Conservation (phyloP, 2,113 vertebrate genomes). For the Irena cyanogastra region DNA sequence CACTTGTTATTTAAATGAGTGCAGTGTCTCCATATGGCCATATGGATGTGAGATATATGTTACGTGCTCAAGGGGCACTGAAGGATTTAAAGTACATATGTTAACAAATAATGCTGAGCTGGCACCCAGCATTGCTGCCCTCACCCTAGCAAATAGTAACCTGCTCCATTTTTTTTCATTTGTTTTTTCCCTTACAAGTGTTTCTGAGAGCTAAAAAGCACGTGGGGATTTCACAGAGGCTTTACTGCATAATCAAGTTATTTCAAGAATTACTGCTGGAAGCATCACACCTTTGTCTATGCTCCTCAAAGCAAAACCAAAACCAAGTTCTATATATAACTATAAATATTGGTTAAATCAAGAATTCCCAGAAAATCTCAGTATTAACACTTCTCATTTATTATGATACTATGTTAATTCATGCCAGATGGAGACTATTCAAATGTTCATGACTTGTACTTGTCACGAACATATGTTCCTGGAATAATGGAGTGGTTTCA, state of each 20-base stretch:
- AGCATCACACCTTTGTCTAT: neutral
- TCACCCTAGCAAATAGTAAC: neutral
- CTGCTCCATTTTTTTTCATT: neutral
- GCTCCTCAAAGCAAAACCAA: neutral
- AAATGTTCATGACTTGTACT: slow-evolving; percentile 64
- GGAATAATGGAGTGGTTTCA: slow-evolving; percentile 63
- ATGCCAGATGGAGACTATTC: slow-evolving; percentile 67
- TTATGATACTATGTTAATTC: slow-evolving; percentile 54
- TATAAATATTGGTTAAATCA: slow-evolving; percentile 27
- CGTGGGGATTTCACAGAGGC: neutral
- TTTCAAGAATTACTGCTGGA: neutral
- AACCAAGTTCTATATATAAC: neutral
- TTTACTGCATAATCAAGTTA: neutral
- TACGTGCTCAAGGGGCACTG: slow-evolving; percentile 24
- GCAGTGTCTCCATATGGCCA: slow-evolving; percentile 33
- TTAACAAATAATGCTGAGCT: slow-evolving; percentile 34
- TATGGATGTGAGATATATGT: slow-evolving; percentile 20
- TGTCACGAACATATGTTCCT: slow-evolving; percentile 60
- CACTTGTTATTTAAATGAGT: slow-evolving; percentile 51
- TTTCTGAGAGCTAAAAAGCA: neutral
- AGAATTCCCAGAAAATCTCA: neutral
- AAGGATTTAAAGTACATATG: slow-evolving; percentile 44
- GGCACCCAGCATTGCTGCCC: neutral
- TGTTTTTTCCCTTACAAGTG: neutral
- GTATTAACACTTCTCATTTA: slow-evolving; percentile 62